Base-by-base conservation (phyloP, 2,888 invertebrate genomes). In the Globia sparganii region DNA sequence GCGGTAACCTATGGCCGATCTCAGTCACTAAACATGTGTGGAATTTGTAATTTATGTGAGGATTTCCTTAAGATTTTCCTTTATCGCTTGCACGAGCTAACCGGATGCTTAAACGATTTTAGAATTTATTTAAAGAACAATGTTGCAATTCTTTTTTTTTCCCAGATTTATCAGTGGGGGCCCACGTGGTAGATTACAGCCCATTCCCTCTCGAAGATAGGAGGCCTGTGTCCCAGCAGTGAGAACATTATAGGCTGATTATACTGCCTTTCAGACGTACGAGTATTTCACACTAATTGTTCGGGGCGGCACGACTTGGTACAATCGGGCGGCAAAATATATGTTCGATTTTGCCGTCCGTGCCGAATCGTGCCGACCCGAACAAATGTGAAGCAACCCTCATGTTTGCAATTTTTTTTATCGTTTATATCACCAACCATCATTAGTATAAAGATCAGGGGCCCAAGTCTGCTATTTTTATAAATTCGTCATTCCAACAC, bases 51-150 rank as follows among this genome's bases (percentile, higher is more conserved):
- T 72, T 15, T 56, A 49, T 18, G 21, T 72, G 40, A 25, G 53
- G 68, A 46, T 69, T 81, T 77, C 15, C 56, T 59, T 56, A 21
- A 21, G n/a, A 65, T 65, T 81, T 72, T 77, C 81, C 65, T 81
- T 59, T 31, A 58, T 62, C 15, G n/a, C 15, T 28, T 40, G 31
- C 37, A 74, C 6, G n/a, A 61, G 37, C 5, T 64, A 40, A 58
- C 3, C n/a, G 49, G 25, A 71, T 71, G 15, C 18, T 34, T 46
- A n/a, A 40, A 46, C 21, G 9, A 59, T 58, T 34, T 58, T 53
- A 11, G 1, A 34, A 25, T 62, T 25, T 25, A 4, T 25, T 67
- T 31, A 31, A 25, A 31, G 8, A 67, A 49, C 31, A 13, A 46
- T 25, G 6, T 8, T 43, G 11, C 0, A 11, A 21, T 11, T 9